phyloP scores from a whole-genome alignment of 2,888 invertebrate genomes.

The Eurytoma californica region DNA sequence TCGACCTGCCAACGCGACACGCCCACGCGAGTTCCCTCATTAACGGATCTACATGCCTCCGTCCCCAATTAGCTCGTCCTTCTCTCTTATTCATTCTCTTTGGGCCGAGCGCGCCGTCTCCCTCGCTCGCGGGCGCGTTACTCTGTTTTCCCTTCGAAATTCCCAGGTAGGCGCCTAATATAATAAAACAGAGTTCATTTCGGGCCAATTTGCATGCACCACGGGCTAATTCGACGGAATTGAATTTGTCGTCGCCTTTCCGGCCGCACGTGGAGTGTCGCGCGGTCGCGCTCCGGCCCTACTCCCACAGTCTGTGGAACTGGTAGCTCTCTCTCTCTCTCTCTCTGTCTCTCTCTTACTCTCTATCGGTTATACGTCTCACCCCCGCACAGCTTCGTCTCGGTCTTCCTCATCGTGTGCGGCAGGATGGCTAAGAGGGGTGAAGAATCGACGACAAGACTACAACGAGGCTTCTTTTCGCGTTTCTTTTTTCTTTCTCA shows the following conservation, averaged over 20 bases:
- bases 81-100: slow-evolving; percentile 27
- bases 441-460: not conserved
- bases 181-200: slow-evolving; percentile 74
- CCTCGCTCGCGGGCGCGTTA: slow-evolving; percentile 59
- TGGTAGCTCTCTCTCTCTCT: too few relatives aligned
- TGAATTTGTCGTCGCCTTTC: slow-evolving; percentile 71
- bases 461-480: not conserved
- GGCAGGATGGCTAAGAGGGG: not conserved
- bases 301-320: too few relatives aligned
- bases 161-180: slow-evolving; percentile 72
- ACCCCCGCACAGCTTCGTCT: too few relatives aligned
- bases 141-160: slow-evolving; percentile 72
- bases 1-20: slow-evolving; percentile 55
- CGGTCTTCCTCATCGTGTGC: too few relatives aligned
- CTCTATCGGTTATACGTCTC: too few relatives aligned
- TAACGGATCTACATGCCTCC: slow-evolving; percentile 73
- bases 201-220: slow-evolving; percentile 74
- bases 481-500: not conserved
- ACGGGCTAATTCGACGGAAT: slow-evolving; percentile 71
- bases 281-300: not conserved
- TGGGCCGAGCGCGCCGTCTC: slow-evolving; percentile 11
- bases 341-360: too few relatives aligned
- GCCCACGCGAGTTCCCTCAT: slow-evolving; percentile 69
- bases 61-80: slow-evolving; percentile 67
- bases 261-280: not conserved